Evolutionary conservation across 2,888 invertebrate genomes (phyloP), one percentile per base, ranked within the genome.

Genomic region (Mesochorus sp.): DNA sequence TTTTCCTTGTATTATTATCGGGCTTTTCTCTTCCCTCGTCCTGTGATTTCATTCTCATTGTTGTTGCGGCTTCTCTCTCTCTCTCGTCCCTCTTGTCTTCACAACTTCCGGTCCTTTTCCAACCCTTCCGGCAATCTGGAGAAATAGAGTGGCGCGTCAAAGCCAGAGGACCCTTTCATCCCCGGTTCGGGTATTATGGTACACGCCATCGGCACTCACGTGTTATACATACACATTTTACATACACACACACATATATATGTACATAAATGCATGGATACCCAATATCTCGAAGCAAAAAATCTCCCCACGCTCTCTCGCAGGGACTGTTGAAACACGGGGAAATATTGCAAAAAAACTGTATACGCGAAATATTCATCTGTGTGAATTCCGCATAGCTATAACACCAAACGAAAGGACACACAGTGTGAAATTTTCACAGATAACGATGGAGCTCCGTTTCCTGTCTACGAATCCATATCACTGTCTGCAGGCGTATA

Each of bases 111-210:
- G 79, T 80, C 79, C 80, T 81, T 84, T 82, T 71, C 74, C 71
- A 75, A 80, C 68, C 79, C 81, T 84, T 82, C 81, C 77, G 82
- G 81, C 81, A 83, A 84, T 82, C 79, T 24, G 51, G 5, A 75
- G 72, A 78, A 80, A 79, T 66, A 81, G 66, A 62, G 34, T 64
- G 39, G 59, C 81, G 77, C 79, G 82, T 81, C 80, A 81, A 82
- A 80, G 64, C 73, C 80, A 80, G 67, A 67, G 76, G 76, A 62
- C 47, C 81, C 79, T 84, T 83, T 84, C 82, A 84, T 83, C 77
- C 80, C 37, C 66, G 53, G 71, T 67, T 68, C 67, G 44, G 68
- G 75, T 81, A 82, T 82, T 82, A 70, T 53, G 68, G 80, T 70
- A 76, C 81, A 76, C 80, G 80, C 78, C 79, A 83, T 82, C 81